Base-by-base conservation (phyloP, 2,888 invertebrate species). In the Gisinianus flammeolus region DNA sequence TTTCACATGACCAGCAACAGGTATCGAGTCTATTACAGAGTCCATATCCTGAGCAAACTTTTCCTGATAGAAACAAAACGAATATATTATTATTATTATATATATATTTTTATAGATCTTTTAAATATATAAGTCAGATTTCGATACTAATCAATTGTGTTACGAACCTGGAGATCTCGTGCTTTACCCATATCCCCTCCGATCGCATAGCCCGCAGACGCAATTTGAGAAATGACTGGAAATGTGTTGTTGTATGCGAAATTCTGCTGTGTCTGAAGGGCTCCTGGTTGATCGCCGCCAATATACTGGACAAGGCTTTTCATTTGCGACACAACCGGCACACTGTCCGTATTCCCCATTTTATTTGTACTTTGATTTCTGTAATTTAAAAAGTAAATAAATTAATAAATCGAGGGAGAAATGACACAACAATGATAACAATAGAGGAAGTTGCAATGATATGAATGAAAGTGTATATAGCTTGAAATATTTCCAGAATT, bases 221-320 rank as follows among this genome's bases (percentile, higher is more conserved):
- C 80, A 5, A 84, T 79, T 79, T 84, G 84, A 0, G 83, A 83
- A 33, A 82, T 76, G 6, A 84, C 79, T 0, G 84, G 84, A 62
- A 83, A 84, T 58, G 84, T 84, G 64, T 84, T 84, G 62, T 80
- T 81, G 75, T 82, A 84, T 0, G 83, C 80, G 62, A 84, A 84
- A 66, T 84, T 81, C 22, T 82, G 66, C 52, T 84, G 84, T 1
- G 84, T 84, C 2, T 56, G 31, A 3, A 82, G 54, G 10, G 84
- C 84, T 8, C 80, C 84, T 2, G 71, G 75, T 12, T 82, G 52
- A 76, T 84, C 82, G 8, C 84, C 84, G 52, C 81, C 74, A 12
- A 77, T 72, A 56, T 78, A 82, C 64, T 84, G 83, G 2, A 80
- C 81, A 6, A 81, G 62, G 10, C 82, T 82, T 58, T 84, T 84